Evolutionary conservation across 1,140 invertebrate species (phyloP).

Genomic region (Drosophila eugracilis): DNA sequence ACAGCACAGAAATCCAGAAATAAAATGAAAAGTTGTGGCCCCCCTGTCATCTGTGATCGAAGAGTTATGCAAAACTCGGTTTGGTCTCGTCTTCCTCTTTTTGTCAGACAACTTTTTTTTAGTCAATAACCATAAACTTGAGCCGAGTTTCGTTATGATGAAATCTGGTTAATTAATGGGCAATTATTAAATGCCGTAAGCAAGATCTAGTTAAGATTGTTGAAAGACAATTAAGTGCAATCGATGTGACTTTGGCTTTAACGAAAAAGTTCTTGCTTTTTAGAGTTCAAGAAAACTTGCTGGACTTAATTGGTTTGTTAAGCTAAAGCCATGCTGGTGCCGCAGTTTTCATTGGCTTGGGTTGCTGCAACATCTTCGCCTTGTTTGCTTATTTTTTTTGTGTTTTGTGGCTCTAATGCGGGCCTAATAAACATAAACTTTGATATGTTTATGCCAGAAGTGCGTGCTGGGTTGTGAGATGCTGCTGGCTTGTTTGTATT

Average conservation of each 20-base stretch:
- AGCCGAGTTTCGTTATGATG: slow-evolving; percentile 4
- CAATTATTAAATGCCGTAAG: slow-evolving; percentile 1
- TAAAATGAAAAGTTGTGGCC: slow-evolving; percentile 28
- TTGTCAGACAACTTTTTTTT: not conserved
- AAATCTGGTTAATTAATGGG: slow-evolving; percentile 4
- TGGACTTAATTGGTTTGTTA: slow-evolving; percentile 20
- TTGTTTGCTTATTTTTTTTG: slow-evolving; percentile 14
- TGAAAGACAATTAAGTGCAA: not conserved
- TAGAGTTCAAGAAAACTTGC: slow-evolving; percentile 3
- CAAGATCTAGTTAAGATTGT: slow-evolving; percentile 17
- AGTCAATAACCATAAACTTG: slow-evolving; percentile 16
- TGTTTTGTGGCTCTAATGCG: slow-evolving; percentile 45
- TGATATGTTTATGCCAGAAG: slow-evolving; percentile 78
- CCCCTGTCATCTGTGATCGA: slow-evolving; percentile 8
- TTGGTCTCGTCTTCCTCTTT: slow-evolving; percentile 23
- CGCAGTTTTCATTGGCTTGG: slow-evolving; percentile 8
- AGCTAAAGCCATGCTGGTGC: slow-evolving; percentile 7
- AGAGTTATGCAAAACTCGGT: slow-evolving; percentile 40
- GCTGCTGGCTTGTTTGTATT: slow-evolving; percentile 30
- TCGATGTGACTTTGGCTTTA: not conserved
- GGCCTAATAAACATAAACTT: slow-evolving; percentile 74
- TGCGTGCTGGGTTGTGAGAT: slow-evolving; percentile 28
- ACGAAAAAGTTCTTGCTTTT: not conserved
- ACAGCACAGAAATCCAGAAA: not conserved
- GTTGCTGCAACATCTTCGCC: slow-evolving; percentile 31